phyloP scores from a whole-genome alignment of 2,113 vertebrate species.

The Anser cygnoides region DNA sequence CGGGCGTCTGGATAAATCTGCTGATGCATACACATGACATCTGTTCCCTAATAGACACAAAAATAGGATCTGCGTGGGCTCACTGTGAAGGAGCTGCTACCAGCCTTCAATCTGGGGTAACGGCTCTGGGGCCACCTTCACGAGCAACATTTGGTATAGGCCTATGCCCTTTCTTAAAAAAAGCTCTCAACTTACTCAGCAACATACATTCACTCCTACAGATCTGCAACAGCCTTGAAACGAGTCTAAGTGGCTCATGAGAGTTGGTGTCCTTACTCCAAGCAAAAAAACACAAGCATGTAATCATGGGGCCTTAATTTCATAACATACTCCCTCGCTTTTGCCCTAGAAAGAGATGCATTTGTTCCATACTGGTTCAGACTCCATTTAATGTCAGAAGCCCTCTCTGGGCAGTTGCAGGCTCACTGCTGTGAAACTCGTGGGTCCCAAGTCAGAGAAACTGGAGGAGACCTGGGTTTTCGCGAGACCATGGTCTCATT shows the following conservation, averaged over 20 bases:
- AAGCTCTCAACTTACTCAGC: not conserved
- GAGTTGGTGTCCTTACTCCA: accelerated
- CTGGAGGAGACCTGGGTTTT: not conserved
- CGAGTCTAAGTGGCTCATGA: not conserved
- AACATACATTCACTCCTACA: not conserved
- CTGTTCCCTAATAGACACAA: not conserved
- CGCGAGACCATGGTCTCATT: not conserved
- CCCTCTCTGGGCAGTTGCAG: not conserved
- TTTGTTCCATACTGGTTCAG: accelerated
- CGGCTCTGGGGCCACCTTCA: not conserved
- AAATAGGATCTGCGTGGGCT: conserved; percentile 1
- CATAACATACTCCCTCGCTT: accelerated
- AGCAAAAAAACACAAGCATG: not conserved
- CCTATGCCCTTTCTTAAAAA: not conserved
- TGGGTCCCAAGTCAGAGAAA: not conserved
- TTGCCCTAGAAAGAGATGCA: not conserved
- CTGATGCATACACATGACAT: not conserved
- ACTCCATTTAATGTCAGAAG: not conserved
- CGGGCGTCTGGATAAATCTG: not conserved
- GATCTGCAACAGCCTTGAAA: not conserved
- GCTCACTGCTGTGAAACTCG: accelerated
- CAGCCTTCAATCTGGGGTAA: not conserved
- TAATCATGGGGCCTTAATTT: not conserved
- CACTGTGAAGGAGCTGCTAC: not conserved
- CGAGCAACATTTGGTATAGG: not conserved